phyloP scores from a whole-genome alignment of 2,113 vertebrate species.

The Oceanites oceanicus region DNA sequence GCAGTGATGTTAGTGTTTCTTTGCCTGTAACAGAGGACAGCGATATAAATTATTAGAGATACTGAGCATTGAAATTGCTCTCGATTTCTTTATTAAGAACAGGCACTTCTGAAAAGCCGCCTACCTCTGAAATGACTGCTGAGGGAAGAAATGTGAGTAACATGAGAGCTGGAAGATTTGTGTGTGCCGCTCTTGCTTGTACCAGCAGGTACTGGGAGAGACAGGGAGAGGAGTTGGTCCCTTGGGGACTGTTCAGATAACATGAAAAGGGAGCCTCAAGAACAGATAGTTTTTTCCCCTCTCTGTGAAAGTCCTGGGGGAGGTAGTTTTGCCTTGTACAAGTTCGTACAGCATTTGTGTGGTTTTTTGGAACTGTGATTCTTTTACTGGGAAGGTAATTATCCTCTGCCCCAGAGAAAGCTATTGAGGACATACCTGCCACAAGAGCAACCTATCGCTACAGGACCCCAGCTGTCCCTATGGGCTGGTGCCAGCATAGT shows the following conservation, averaged over 20 bases:
- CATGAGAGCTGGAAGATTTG: not conserved
- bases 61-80: not conserved
- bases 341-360: not conserved
- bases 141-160: not conserved
- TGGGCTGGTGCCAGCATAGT: not conserved
- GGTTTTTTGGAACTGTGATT: not conserved
- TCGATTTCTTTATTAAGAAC: not conserved
- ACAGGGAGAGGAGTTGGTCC: fast-evolving
- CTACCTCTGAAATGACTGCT: not conserved
- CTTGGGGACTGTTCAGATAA: not conserved
- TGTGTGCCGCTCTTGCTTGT: fast-evolving
- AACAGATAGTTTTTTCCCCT: not conserved
- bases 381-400: conserved; percentile 37
- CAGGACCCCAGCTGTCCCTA: not conserved
- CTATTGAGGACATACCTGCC: conserved; percentile 37
- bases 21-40: not conserved
- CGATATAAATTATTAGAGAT: not conserved
- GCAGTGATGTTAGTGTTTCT: not conserved
- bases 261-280: not conserved
- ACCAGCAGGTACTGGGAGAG: not conserved
- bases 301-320: not conserved
- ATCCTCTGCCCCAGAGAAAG: conserved; percentile 32
- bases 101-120: not conserved
- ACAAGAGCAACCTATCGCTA: not conserved
- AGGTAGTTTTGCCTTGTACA: not conserved